Percentiles rank a stretch among this genome's conserved stretches.
Conservation (phyloP, 1,140 invertebrate genomes). For the Drosophila ohnishii region DNA sequence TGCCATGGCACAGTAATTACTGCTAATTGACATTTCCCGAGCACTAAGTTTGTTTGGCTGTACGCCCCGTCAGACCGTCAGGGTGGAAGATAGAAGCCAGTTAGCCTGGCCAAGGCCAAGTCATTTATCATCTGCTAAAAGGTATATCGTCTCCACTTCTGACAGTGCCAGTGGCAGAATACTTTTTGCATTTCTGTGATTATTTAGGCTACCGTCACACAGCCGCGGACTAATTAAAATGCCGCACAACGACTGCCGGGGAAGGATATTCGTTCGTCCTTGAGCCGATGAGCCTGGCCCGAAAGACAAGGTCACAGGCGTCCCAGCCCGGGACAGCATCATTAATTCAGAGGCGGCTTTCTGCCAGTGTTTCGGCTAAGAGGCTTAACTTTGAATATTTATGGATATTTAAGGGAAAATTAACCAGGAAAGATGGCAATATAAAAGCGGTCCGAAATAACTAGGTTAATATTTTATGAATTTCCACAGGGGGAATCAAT, state of each 20-base stretch:
- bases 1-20: constrained; percentile 72
- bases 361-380: constrained; percentile 22
- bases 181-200: constrained; percentile 30
- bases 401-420: constrained; percentile 46
- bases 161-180: constrained; percentile 6
- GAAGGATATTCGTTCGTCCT: constrained; percentile 45
- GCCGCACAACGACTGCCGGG: constrained; percentile 20
- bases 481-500: constrained; percentile 16
- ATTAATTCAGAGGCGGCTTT: constrained; percentile 55
- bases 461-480: constrained; percentile 6
- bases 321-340: constrained; percentile 58
- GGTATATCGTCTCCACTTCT: constrained; percentile 20
- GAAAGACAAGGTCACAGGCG: constrained; percentile 47
- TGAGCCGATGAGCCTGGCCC: constrained; percentile 11
- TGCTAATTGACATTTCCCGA: constrained; percentile 72
- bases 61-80: constrained; percentile 6
- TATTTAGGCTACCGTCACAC: constrained; percentile 43
- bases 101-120: constrained; percentile 50
- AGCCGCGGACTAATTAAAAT: constrained; percentile 67
- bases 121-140: constrained; percentile 35
- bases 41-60: constrained; percentile 33
- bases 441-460: neutral
- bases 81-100: constrained; percentile 23
- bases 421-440: constrained; percentile 6
- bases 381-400: constrained; percentile 52